phyloP scores from a whole-genome alignment of 2,888 invertebrate species.

The Bugulina stolonifera region DNA sequence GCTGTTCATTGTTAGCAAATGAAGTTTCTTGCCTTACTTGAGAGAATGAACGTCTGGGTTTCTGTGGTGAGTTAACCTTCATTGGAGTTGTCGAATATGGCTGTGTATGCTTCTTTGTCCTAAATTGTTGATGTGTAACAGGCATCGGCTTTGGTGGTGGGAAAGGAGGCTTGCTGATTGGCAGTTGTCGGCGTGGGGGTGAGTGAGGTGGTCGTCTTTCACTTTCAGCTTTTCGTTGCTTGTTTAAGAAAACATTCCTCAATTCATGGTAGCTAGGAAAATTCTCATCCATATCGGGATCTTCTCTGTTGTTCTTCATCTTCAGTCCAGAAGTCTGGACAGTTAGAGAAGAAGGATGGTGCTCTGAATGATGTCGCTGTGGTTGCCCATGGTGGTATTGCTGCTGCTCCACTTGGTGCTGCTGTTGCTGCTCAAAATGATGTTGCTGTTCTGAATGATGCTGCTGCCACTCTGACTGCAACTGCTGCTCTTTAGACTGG shows the following conservation, averaged over 20 bases:
- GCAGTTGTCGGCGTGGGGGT: not conserved
- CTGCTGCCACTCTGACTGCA: not conserved
- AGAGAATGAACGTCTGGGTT: not conserved
- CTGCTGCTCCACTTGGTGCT: not conserved
- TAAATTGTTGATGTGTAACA: too few relatives aligned
- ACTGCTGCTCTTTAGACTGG: not conserved
- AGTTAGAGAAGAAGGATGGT: not conserved
- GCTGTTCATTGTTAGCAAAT: not conserved
- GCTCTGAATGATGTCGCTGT: not conserved
- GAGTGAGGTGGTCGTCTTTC: not conserved
- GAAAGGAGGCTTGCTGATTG: not conserved
- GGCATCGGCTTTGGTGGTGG: not conserved
- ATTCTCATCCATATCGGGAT: constrained; percentile 21
- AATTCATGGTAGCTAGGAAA: constrained; percentile 8
- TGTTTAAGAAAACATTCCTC: not conserved
- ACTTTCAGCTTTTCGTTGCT: not conserved
- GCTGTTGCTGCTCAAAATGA: not conserved
- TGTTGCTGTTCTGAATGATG: too few relatives aligned
- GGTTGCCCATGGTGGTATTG: not conserved
- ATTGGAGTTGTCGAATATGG: not conserved
- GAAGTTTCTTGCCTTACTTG: not conserved
- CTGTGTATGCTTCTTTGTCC: not conserved
- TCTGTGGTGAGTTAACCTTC: not conserved
- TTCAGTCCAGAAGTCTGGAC: not conserved
- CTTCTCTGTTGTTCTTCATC: constrained; percentile 5